Base-by-base conservation (phyloP, 2,888 invertebrate genomes). In the Caenorhabditis sp. region DNA sequence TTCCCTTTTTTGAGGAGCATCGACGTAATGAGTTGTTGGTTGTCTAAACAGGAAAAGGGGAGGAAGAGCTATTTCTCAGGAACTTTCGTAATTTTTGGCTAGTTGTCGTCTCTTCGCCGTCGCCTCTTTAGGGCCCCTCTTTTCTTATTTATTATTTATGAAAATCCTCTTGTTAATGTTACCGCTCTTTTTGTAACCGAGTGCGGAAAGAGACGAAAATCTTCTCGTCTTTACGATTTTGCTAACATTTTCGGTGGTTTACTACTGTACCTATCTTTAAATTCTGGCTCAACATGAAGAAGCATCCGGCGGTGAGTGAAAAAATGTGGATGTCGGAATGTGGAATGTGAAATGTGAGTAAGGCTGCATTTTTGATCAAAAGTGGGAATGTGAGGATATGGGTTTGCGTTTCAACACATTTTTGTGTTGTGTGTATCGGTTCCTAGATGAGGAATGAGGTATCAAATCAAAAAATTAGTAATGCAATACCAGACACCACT, bases 71-170 rank as follows among this genome's bases (percentile, higher is more conserved):
- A 48, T 50, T 41, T 48, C 37, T 17, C 45, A 30, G 41, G 66
- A 68, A 66, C 66, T 59, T 59, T 50, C 41, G 52, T 68, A 50
- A 32, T 27, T 52, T 68, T 66, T 56, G 24, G 43, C 43, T 17
- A 17, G 43, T 45, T 48, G 32, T 22, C 37, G 17, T 32, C 35
- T 26, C n/a, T 17, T 56, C 15, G 15, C n/a, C 56, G 41, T 58
- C 37, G 35, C 41, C 52, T 59, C 20, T 27, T 17, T 11, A 9
- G 9, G 3, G 17, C 26, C 7, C 52, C 30, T 32, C 32, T 35
- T 26, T 45, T 22, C 59, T 66, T 56, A 70, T 70, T 59, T 70
- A 59, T 70, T 70, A 70, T 70, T 70, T 53, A 70, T 70, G 70
- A 58, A 70, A 70, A 70, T 59, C 70, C 59, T 50, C 70, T 59